A percentile compares a stretch with the other conserved stretches of the same genome.
Evolutionary conservation across 2,888 invertebrate genomes (phyloP).

Genomic region (Caenorhabditis angaria): DNA sequence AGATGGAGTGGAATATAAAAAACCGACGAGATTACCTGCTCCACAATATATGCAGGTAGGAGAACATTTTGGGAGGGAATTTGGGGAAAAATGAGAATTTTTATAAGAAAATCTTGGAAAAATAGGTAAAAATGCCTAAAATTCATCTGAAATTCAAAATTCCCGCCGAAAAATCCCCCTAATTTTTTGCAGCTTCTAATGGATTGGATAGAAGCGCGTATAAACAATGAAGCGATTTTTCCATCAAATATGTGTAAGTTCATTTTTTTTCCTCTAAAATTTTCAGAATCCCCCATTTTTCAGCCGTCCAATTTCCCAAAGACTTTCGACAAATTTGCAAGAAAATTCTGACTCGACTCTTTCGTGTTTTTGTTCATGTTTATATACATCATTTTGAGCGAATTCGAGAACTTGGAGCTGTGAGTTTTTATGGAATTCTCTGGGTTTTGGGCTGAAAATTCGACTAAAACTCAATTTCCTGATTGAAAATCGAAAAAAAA

Average conservation of each 20-base stretch:
- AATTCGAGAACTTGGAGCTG: conserved; percentile 85
- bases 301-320: conserved; percentile 87
- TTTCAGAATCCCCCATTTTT: conserved; percentile 13
- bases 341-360: conserved; percentile 87
- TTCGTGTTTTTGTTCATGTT: conserved; percentile 90
- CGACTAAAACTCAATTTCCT: too few relatives aligned
- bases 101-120: background rate
- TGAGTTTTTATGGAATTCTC: conserved; percentile 75
- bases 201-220: conserved; percentile 89
- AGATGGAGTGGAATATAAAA: conserved; percentile 81
- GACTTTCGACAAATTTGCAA: conserved; percentile 83
- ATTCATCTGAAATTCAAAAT: too few relatives aligned
- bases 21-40: conserved; percentile 83
- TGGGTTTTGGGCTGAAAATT: too few relatives aligned
- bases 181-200: conserved; percentile 54
- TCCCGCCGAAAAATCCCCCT: background rate
- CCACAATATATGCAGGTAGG: conserved; percentile 81
- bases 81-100: too few relatives aligned
- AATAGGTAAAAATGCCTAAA: too few relatives aligned
- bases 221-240: conserved; percentile 87
- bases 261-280: background rate
- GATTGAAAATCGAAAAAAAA: too few relatives aligned
- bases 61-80: too few relatives aligned
- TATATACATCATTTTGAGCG: conserved; percentile 93
- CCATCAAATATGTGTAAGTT: conserved; percentile 24